Evolutionary conservation across 2,113 vertebrate species (phyloP).

Genomic region (Oncorhynchus masou): DNA sequence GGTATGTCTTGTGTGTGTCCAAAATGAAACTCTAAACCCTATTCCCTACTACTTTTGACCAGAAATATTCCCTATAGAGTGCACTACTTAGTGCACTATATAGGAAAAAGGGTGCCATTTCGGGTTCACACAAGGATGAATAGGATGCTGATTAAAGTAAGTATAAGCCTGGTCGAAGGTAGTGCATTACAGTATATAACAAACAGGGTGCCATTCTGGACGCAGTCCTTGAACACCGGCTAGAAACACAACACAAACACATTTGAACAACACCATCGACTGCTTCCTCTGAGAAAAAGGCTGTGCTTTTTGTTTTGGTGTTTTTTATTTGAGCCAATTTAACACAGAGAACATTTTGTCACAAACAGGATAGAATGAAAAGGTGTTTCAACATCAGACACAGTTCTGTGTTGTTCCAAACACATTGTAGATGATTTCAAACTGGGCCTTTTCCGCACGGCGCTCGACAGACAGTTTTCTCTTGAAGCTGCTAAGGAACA

Average conservation of each 20-base stretch:
- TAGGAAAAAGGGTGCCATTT: too few relatives aligned
- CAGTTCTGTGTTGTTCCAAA: slow-evolving; percentile 31
- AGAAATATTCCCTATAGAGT: too few relatives aligned
- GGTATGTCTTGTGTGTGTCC: too few relatives aligned
- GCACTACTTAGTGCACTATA: too few relatives aligned
- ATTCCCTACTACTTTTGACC: too few relatives aligned
- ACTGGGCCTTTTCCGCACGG: slow-evolving; percentile 27
- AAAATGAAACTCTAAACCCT: too few relatives aligned
- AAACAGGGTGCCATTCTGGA: not conserved
- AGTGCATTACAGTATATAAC: too few relatives aligned
- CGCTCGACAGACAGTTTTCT: slow-evolving; percentile 26
- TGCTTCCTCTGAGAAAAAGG: not conserved
- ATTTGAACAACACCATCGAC: not conserved
- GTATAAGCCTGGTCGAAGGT: too few relatives aligned
- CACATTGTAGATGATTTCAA: slow-evolving; percentile 50
- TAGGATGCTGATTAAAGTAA: too few relatives aligned
- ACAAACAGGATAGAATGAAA: slow-evolving; percentile 19
- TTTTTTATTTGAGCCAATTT: not conserved
- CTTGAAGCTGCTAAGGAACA: slow-evolving; percentile 27
- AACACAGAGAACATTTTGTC: slow-evolving; percentile 24
- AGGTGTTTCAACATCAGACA: slow-evolving; percentile 40
- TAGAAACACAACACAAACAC: not conserved
- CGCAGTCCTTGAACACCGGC: not conserved
- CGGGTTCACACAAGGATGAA: too few relatives aligned
- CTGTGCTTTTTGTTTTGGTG: not conserved